A percentile compares a stretch with the other conserved stretches of the same genome.
These are phyloP conservation scores for Dicranocentrus wangi DNA, from an alignment of 2,888 invertebrate genomes.

Conservation along the genomic window DNA sequence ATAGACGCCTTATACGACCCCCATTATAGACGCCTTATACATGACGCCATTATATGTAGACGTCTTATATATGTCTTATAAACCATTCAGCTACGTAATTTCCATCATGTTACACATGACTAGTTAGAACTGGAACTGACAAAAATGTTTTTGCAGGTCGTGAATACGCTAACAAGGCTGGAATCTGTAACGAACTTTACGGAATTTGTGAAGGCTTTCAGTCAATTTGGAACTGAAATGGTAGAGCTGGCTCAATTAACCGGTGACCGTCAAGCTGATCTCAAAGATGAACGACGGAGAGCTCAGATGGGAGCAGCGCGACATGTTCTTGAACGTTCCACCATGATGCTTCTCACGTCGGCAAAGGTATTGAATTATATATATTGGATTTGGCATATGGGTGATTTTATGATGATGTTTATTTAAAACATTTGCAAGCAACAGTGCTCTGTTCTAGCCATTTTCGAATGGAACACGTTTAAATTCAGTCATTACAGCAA, in stretches of 20 bases:
- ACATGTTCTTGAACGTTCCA: slow-evolving; percentile 94
- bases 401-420: neutral
- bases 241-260: slow-evolving; percentile 97
- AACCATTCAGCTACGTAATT: no score
- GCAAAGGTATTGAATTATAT: slow-evolving; percentile 83
- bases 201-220: slow-evolving; percentile 98
- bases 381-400: neutral
- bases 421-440: neutral
- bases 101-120: no score
- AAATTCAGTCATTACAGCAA: neutral
- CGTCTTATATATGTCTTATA: no score
- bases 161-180: slow-evolving; percentile 86
- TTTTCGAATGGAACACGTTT: neutral
- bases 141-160: slow-evolving; percentile 79
- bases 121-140: neutral
- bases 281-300: slow-evolving; percentile 92
- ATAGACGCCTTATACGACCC: neutral
- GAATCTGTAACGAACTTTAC: slow-evolving; percentile 89
- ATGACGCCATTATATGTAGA: no score
- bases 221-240: slow-evolving; percentile 98
- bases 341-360: slow-evolving; percentile 96
- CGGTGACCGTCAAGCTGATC: slow-evolving; percentile 85
- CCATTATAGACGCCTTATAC: no score
- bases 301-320: slow-evolving; percentile 98
- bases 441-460: neutral